Percentiles rank a stretch among this genome's conserved stretches.
Evolutionary conservation across 2,888 invertebrate species (phyloP).

Genomic region (Cacoxenus indagator): DNA sequence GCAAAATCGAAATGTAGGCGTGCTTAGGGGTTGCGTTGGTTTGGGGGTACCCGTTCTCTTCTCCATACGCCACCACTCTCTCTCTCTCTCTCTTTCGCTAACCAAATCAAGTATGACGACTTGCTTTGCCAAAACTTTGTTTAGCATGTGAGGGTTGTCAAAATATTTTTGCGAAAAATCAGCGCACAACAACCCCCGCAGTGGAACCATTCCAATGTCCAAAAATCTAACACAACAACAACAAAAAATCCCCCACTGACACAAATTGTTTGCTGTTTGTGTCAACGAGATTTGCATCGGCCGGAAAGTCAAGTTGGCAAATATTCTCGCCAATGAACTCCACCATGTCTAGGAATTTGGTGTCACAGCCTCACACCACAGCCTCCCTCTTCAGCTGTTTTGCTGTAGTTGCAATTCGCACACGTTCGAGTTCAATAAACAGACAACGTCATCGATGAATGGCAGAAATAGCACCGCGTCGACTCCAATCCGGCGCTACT

Average conservation of each 20-base stretch:
- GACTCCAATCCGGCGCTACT: background rate
- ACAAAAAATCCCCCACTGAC: background rate
- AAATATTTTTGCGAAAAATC: background rate
- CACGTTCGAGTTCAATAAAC: constrained; percentile 15
- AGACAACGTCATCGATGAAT: background rate
- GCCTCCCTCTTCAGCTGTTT: background rate
- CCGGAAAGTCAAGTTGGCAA: constrained; percentile 4
- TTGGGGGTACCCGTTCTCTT: too few relatives aligned
- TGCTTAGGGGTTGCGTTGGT: too few relatives aligned
- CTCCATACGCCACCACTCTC: too few relatives aligned
- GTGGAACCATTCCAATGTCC: background rate
- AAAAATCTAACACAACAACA: background rate
- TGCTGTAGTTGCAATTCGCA: background rate
- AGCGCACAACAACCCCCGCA: background rate
- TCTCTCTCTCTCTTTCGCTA: too few relatives aligned
- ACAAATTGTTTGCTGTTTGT: constrained; percentile 26
- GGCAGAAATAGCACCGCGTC: background rate
- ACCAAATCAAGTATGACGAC: background rate
- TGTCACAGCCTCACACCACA: background rate
- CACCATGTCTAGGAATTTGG: background rate
- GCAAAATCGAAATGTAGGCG: background rate
- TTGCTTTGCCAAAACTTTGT: constrained; percentile 1
- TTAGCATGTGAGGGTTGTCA: background rate
- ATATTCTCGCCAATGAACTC: background rate
- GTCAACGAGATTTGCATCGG: constrained; percentile 34